Base-by-base conservation (phyloP, 2,113 vertebrate genomes). In the Ageneiosus marmoratus region DNA sequence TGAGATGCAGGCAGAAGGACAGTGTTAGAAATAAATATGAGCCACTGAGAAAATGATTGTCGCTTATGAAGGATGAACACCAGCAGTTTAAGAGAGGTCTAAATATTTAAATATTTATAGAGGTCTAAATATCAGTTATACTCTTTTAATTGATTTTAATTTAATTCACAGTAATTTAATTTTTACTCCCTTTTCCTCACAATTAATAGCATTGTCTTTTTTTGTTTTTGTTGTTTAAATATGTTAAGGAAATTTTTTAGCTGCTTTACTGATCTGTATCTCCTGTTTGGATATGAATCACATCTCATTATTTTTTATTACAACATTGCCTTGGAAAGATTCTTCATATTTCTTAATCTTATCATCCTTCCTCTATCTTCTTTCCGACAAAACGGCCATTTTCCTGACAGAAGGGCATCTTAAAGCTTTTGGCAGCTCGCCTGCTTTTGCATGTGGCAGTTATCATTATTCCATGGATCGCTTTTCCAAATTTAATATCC, bases 1-100 rank as follows among this genome's bases (percentile, higher is more conserved):
- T 15, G 89, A 93, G 63, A 86, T 93, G 83, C 93, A 51, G 56
- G 34, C 56, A 50, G 44, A 24, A 27, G 44, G 44, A 13, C 69
- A 48, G 15, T 29, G 73, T 51, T 50, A 74, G 72, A 73, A 4
- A 27, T 74, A 20, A 50, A 48, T 72, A 7, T 41, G 37, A 41
- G 37, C 37, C 15, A 12, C 9, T 44, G 24, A n/a, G n/a, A 50
- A 29, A 50, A 50, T 12, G 3, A 24, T 24, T 46, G 37, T 44
- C 20, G 32, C 15, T 0, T 10, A 22, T 22, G 63, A 22, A 37
- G 32, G 63, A 37, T 67, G 32, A 67, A 7, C 34, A 67, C 63
- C 15, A 34, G 27, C n/a, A 60, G 11, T 60, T n/a, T 27, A 27
- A 12, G 20, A 55, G 7, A 58, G 22, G 27, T 13, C 8, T n/a